phyloP scores from a whole-genome alignment of 1,140 invertebrate genomes.

The Paralvinella palmiformis region DNA sequence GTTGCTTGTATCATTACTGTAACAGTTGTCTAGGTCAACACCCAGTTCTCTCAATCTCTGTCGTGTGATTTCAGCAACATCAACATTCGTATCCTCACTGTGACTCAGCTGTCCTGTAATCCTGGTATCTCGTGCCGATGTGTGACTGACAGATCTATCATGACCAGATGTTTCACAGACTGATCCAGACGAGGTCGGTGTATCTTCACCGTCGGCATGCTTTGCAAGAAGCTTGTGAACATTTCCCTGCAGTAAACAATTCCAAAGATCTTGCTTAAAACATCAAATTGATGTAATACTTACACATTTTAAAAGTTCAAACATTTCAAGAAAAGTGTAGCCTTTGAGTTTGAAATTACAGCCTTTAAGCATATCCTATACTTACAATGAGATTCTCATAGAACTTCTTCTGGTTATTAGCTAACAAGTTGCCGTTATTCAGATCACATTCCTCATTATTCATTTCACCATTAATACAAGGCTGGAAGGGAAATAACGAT shows the following conservation, averaged over 20 bases:
- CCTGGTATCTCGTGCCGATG: neutral
- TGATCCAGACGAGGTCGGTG: neutral
- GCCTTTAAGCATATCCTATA: constrained; percentile 2
- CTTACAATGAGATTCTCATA: constrained; percentile 40
- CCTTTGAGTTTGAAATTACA: too few relatives aligned
- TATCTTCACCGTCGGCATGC: neutral
- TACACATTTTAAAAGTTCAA: neutral
- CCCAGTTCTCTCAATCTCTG: neutral
- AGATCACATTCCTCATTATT: neutral
- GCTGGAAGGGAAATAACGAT: too few relatives aligned
- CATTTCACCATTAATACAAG: too few relatives aligned
- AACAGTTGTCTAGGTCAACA: too few relatives aligned
- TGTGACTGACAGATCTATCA: neutral
- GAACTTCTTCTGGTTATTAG: constrained; percentile 24
- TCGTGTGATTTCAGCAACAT: constrained; percentile 2
- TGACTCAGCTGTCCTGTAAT: neutral
- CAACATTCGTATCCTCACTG: neutral
- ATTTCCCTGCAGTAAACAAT: neutral
- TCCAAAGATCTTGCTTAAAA: neutral
- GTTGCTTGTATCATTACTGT: too few relatives aligned
- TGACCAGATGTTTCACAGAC: too few relatives aligned
- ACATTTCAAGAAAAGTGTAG: neutral
- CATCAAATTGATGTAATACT: neutral
- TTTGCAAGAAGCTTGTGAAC: constrained; percentile 2
- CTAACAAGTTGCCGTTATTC: neutral